These are phyloP conservation scores for Drosophila suzukii DNA, from an alignment of 1,140 invertebrate genomes.

Conservation along the genomic window DNA sequence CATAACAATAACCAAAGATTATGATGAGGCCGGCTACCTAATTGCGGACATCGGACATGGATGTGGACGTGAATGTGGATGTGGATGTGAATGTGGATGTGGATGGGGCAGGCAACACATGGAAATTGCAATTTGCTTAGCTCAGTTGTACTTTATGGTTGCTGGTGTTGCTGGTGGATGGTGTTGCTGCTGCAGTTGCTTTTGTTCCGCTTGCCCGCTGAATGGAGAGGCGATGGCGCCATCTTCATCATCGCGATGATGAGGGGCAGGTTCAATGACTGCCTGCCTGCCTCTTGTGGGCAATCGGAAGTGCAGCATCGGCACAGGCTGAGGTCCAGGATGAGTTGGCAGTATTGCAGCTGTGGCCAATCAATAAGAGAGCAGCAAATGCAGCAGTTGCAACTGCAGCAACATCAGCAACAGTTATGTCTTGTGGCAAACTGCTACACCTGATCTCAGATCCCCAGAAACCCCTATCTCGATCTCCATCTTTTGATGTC, in stretches of 20 bases:
- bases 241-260: slow-evolving; percentile 36
- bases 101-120: slow-evolving; percentile 42
- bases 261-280: slow-evolving; percentile 47
- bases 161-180: slow-evolving; percentile 5
- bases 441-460: slow-evolving; percentile 28
- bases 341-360: slow-evolving; percentile 44
- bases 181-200: slow-evolving; percentile 20
- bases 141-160: slow-evolving; percentile 29
- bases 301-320: slow-evolving; percentile 43
- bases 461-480: background rate
- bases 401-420: background rate
- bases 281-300: slow-evolving; percentile 3
- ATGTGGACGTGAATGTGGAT: slow-evolving; percentile 1
- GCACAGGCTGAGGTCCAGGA: background rate
- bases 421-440: slow-evolving; percentile 33
- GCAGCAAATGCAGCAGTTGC: slow-evolving; percentile 7
- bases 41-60: slow-evolving; percentile 38
- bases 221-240: slow-evolving; percentile 47
- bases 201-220: slow-evolving; percentile 50
- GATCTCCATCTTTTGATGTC: slow-evolving; percentile 36
- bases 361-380: slow-evolving; percentile 49
- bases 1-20: slow-evolving; percentile 66
- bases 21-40: slow-evolving; percentile 49
- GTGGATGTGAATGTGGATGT: slow-evolving; percentile 9
- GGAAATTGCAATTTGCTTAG: slow-evolving; percentile 56